Evolutionary conservation across 2,113 vertebrate species (phyloP), one percentile per base, ranked within the genome.

Genomic region (Rhea pennata): DNA sequence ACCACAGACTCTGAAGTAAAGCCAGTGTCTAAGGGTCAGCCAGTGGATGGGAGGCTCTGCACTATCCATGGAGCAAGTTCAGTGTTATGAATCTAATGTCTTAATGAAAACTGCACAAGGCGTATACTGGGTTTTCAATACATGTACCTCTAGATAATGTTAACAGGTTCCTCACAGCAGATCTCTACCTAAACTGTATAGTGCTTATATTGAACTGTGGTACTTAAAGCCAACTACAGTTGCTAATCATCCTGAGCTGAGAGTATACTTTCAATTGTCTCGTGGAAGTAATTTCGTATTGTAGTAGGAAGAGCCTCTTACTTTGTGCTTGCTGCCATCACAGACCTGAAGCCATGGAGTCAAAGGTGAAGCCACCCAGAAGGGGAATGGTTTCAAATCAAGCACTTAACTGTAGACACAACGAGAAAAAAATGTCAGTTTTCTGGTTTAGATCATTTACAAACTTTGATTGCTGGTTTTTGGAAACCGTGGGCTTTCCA

Each of bases 201-300:
- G 59, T 67, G 17, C 40, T 51, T 48, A 33, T 61, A 56, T n/a
- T 67, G 81, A 95, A 78, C 92, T 67, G 84, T 72, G 51, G 67
- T 84, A 48, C 83, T 84, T 88, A 92, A 90, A 95, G 69, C 65
- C 73, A 87, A 15, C 61, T 14, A 75, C 42, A 86, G 4, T 23
- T 93, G 4, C 21, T 91, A 81, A 62, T 88, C 92, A 77, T 56
- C 10, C 10, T 82, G 78, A 92, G 64, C 58, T 82, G 79, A 95
- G 65, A 86, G 54, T 54, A 40, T 0, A 0, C 61, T 93, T 95
- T 89, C 61, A 92, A 81, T 66, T 94, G 61, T 86, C 21, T 80
- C 24, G 84, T 93, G 83, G 12, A 88, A 94, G 69, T 56, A 64
- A 62, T 88, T 84, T 81, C 78, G 73, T 90, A 46, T 77, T 90